phyloP scores from a whole-genome alignment of 2,888 invertebrate genomes.

The Andrena bucephala region DNA sequence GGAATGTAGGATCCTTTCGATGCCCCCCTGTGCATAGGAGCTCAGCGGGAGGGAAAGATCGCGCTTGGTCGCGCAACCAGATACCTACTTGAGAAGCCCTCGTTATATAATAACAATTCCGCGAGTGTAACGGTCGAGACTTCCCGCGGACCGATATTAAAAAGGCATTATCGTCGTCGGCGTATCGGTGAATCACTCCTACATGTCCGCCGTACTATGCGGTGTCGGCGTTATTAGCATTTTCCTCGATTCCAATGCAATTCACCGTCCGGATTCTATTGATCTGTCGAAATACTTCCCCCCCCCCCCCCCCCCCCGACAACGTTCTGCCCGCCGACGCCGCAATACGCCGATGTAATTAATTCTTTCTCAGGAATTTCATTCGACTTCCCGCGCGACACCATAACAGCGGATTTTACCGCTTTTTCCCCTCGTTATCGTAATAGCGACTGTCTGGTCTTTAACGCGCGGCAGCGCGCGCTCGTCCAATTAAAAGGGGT shows the following conservation, averaged over 20 bases:
- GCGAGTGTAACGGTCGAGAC: constrained; percentile 60
- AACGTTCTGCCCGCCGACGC: constrained; percentile 33
- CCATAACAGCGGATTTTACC: constrained; percentile 35
- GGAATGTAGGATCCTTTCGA: constrained; percentile 38
- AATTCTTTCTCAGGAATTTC: constrained; percentile 61
- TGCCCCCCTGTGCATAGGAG: constrained; percentile 36
- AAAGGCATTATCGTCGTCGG: constrained; percentile 66
- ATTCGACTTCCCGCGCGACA: constrained; percentile 39
- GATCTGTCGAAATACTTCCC: constrained; percentile 56
- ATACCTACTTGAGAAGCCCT: constrained; percentile 67
- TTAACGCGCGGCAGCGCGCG: constrained; percentile 26
- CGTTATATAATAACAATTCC: constrained; percentile 66
- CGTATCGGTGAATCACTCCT: constrained; percentile 68
- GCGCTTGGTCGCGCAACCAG: constrained; percentile 55
- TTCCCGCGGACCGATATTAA: constrained; percentile 63
- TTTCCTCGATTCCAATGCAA: constrained; percentile 48
- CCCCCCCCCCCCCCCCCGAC: constrained; percentile 29
- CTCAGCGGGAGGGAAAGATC: constrained; percentile 31
- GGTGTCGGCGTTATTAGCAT: constrained; percentile 63
- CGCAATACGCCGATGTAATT: constrained; percentile 58
- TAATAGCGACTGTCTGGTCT: constrained; percentile 33
- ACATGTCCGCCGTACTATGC: constrained; percentile 63
- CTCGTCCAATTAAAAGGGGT: constrained; percentile 63
- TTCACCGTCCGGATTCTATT: constrained; percentile 50
- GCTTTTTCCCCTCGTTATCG: constrained; percentile 29